These are phyloP conservation scores for Parnassius apollo DNA, from an alignment of 2,888 invertebrate species.

Conservation along the genomic window DNA sequence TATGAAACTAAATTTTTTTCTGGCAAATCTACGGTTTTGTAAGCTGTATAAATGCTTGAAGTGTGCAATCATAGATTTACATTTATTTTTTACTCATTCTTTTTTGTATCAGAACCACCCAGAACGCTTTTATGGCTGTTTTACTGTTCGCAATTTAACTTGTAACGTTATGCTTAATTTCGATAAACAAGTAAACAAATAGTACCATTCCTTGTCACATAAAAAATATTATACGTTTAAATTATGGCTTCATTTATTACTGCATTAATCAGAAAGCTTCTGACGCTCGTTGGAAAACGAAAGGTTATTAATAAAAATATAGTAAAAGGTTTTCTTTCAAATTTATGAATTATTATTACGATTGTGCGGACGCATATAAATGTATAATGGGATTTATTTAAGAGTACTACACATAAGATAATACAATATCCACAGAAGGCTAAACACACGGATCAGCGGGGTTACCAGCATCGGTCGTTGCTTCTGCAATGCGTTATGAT, in stretches of 20 bases:
- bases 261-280: slow-evolving; percentile 16
- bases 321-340: background rate
- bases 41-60: slow-evolving; percentile 1
- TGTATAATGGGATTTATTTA: too few relatives aligned
- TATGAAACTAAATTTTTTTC: background rate
- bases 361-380: too few relatives aligned
- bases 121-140: slow-evolving; percentile 68
- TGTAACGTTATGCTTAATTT: slow-evolving; percentile 61
- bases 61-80: slow-evolving; percentile 11
- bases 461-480: too few relatives aligned
- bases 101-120: slow-evolving; percentile 54
- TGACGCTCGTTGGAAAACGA: background rate
- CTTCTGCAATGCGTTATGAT: too few relatives aligned
- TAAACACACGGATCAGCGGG: too few relatives aligned
- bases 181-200: slow-evolving; percentile 54
- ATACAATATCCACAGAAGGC: too few relatives aligned
- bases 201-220: slow-evolving; percentile 35
- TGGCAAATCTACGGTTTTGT: background rate
- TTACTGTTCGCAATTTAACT: slow-evolving; percentile 76
- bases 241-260: slow-evolving; percentile 17
- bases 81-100: slow-evolving; percentile 38
- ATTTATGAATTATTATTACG: too few relatives aligned
- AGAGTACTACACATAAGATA: too few relatives aligned
- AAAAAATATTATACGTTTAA: slow-evolving; percentile 44
- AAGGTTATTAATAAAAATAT: background rate